Percentiles rank a stretch among this genome's conserved stretches.
These are phyloP conservation scores for Campoplex nolae DNA, from an alignment of 2,888 invertebrate species.

Conservation along the genomic window DNA sequence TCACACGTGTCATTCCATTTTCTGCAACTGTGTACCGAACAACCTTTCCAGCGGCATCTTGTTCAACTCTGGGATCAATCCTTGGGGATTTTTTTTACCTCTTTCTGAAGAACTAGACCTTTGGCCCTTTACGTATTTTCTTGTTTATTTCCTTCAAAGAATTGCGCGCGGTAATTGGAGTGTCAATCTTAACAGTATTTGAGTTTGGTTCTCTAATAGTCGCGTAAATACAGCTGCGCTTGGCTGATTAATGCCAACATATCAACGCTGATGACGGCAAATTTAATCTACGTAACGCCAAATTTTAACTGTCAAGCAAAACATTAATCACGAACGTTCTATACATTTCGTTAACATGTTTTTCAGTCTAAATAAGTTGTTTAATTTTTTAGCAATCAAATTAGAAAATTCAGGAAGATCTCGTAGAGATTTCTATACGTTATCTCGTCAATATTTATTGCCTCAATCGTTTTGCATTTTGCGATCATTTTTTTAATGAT, in stretches of 20 bases:
- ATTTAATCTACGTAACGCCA: not conserved
- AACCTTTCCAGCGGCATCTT: not conserved
- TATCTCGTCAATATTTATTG: no score
- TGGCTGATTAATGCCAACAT: not conserved
- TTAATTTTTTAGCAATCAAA: not conserved
- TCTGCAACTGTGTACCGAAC: conserved; percentile 41
- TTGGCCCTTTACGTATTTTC: not conserved
- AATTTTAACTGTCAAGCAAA: not conserved
- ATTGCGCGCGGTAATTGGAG: conserved; percentile 63
- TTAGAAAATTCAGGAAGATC: no score
- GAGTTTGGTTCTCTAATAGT: conserved; percentile 9
- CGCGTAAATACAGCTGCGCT: not conserved
- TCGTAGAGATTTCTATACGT: no score
- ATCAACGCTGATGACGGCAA: not conserved
- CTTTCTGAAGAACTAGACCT: conserved; percentile 34
- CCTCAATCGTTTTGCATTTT: no score
- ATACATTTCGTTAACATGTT: not conserved
- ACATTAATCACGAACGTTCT: not conserved
- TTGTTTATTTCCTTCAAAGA: conserved; percentile 50
- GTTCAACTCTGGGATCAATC: not conserved
- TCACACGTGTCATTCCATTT: conserved; percentile 46
- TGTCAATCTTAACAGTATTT: conserved; percentile 65
- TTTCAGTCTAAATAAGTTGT: not conserved
- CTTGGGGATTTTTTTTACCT: conserved; percentile 56
- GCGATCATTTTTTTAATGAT: no score